A percentile compares a stretch with the other conserved stretches of the same genome.
phyloP scores from a whole-genome alignment of 1,140 invertebrate species.

The Halyomorpha halys region DNA sequence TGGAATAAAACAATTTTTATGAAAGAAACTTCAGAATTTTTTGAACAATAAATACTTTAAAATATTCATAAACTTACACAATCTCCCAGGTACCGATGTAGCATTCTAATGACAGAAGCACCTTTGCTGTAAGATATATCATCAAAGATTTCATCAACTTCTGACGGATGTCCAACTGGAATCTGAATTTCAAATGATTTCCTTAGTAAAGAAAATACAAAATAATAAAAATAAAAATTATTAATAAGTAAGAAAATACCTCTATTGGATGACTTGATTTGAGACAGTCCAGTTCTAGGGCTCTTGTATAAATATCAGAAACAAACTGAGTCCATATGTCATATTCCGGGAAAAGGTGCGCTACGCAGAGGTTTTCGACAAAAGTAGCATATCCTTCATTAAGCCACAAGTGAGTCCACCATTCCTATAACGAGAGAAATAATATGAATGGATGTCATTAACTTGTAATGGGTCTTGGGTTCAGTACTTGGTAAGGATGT shows the following conservation, averaged over 20 bases:
- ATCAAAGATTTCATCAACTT: conserved; percentile 93
- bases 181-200: conserved; percentile 35
- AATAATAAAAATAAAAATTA: too few relatives aligned
- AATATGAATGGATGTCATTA: too few relatives aligned
- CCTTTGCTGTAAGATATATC: conserved; percentile 91
- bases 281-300: conserved; percentile 78
- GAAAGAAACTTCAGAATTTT: neutral
- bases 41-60: neutral
- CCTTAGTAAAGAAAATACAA: neutral
- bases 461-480: too few relatives aligned
- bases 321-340: conserved; percentile 91
- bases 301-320: conserved; percentile 67
- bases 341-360: conserved; percentile 80
- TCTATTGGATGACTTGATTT: conserved; percentile 87
- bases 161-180: conserved; percentile 74
- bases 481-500: too few relatives aligned
- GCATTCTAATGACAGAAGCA: conserved; percentile 89
- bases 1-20: neutral
- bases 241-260: conserved; percentile 35
- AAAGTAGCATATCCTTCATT: conserved; percentile 91
- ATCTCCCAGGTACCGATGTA: conserved; percentile 91
- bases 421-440: conserved; percentile 36
- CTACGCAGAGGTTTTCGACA: conserved; percentile 78
- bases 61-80: conserved; percentile 38
- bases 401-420: conserved; percentile 51